These are phyloP conservation scores for Oligia fasciuncula DNA, from an alignment of 2,888 invertebrate genomes.

Conservation along the genomic window DNA sequence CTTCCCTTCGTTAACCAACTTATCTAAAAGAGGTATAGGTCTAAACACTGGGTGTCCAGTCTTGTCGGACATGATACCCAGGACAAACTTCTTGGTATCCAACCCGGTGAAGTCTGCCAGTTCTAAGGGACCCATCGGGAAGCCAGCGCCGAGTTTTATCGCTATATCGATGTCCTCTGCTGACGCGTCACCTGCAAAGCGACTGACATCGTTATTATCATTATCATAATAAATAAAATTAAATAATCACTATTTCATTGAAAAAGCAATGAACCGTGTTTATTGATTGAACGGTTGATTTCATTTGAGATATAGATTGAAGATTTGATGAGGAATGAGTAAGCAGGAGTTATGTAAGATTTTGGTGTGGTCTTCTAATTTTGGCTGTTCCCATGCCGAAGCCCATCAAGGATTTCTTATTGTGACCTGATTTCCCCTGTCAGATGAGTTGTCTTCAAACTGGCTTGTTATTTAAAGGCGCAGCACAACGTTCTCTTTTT, in stretches of 20 bases:
- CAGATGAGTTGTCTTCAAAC: background rate
- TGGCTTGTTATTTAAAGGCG: background rate
- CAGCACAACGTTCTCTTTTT: background rate
- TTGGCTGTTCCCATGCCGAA: background rate
- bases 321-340: background rate
- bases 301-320: background rate
- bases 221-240: background rate
- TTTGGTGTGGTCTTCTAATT: background rate
- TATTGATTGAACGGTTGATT: background rate
- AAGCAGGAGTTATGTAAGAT: background rate
- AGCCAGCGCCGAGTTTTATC: slow-evolving; percentile 96
- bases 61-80: slow-evolving; percentile 92
- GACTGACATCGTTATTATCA: background rate
- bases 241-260: slow-evolving; percentile 8
- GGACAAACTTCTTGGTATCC: slow-evolving; percentile 92
- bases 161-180: slow-evolving; percentile 95
- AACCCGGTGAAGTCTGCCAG: slow-evolving; percentile 95
- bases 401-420: background rate
- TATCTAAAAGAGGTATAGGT: slow-evolving; percentile 90
- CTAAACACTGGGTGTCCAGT: slow-evolving; percentile 80
- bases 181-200: slow-evolving; percentile 91
- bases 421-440: background rate
- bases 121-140: slow-evolving; percentile 97
- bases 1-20: slow-evolving; percentile 93
- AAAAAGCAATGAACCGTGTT: background rate